A percentile compares a stretch with the other conserved stretches of the same genome.
phyloP scores from a whole-genome alignment of 2,888 invertebrate species.

The Harpagoxenus sublaevis region DNA sequence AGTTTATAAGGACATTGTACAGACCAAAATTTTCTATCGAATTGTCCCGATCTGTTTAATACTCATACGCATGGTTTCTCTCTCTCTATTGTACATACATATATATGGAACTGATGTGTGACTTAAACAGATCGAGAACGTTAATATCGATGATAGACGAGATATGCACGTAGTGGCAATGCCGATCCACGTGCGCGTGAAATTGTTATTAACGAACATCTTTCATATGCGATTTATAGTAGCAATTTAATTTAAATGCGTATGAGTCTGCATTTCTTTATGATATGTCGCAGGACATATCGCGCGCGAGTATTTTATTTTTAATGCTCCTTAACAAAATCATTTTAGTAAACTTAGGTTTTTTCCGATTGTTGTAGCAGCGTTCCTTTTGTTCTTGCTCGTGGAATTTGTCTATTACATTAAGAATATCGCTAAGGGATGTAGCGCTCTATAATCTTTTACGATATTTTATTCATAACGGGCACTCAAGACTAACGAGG shows the following conservation, averaged over 20 bases:
- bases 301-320: constrained; percentile 61
- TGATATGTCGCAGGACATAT: constrained; percentile 71
- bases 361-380: constrained; percentile 28
- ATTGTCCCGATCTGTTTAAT: constrained; percentile 24
- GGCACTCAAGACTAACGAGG: constrained; percentile 46
- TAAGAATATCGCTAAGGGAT: constrained; percentile 58
- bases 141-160: constrained; percentile 33
- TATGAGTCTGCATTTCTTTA: constrained; percentile 78
- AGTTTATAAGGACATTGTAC: constrained; percentile 49
- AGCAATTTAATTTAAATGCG: constrained; percentile 53
- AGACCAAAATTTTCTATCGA: constrained; percentile 57
- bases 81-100: constrained; percentile 23
- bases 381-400: constrained; percentile 20
- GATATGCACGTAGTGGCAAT: constrained; percentile 20
- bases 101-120: constrained; percentile 4
- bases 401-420: constrained; percentile 47
- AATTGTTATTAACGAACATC: constrained; percentile 29
- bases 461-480: constrained; percentile 56
- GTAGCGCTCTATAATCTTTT: constrained; percentile 59
- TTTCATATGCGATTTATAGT: constrained; percentile 39
- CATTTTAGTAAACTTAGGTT: constrained; percentile 55
- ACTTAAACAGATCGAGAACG: constrained; percentile 28
- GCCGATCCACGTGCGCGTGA: constrained; percentile 17
- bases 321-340: constrained; percentile 62
- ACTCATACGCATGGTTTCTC: background rate